These are phyloP conservation scores for Opisthocomus hoazin DNA, from an alignment of 2,113 vertebrate genomes.

Conservation along the genomic window DNA sequence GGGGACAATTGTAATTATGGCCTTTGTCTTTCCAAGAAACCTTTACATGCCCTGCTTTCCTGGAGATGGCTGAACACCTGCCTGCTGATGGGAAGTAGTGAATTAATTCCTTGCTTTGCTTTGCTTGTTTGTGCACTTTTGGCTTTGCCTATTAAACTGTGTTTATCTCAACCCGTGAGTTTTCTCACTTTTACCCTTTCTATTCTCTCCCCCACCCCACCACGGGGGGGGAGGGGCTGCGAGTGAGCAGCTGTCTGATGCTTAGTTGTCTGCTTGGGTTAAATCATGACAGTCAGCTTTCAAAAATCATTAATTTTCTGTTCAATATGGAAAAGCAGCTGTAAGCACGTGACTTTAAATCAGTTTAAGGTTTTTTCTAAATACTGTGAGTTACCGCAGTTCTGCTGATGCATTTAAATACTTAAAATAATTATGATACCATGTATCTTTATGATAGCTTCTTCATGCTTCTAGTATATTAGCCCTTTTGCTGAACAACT, in stretches of 20 bases:
- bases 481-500: background rate
- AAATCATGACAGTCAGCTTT: background rate
- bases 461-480: background rate
- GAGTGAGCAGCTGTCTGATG: rapidly evolving
- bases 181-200: background rate
- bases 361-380: background rate
- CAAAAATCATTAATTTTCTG: background rate
- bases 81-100: background rate
- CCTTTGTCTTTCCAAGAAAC: background rate
- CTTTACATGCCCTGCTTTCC: rapidly evolving
- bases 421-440: background rate
- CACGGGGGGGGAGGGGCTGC: rapidly evolving
- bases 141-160: background rate
- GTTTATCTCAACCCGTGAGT: background rate
- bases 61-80: background rate
- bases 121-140: rapidly evolving
- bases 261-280: rapidly evolving
- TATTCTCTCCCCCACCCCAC: background rate
- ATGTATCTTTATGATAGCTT: background rate
- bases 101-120: background rate
- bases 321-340: background rate
- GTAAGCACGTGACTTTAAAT: background rate
- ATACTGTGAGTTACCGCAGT: background rate
- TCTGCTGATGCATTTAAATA: background rate
- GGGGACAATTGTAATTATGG: rapidly evolving